Percentiles rank a stretch among this genome's conserved stretches.
phyloP scores from a whole-genome alignment of 2,113 vertebrate species.

The Pelecanoides urinatrix region DNA sequence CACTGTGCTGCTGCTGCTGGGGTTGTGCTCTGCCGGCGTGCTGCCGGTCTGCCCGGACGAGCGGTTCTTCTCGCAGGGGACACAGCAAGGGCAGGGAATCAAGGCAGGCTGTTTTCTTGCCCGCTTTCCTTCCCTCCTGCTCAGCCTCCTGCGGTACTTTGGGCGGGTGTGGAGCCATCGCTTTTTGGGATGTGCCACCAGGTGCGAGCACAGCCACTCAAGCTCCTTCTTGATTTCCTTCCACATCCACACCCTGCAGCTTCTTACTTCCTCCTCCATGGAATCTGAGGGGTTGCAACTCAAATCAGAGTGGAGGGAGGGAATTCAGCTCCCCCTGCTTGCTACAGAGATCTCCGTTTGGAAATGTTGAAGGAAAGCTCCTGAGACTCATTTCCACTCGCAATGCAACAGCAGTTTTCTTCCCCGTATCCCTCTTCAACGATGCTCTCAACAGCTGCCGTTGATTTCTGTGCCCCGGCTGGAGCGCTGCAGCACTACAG shows the following conservation, averaged over 20 bases:
- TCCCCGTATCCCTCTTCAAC: rapidly evolving
- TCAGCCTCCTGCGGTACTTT: background rate
- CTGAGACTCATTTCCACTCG: background rate
- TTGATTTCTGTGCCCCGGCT: background rate
- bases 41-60: background rate
- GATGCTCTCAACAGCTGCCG: background rate
- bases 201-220: background rate
- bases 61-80: background rate
- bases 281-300: background rate
- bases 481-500: background rate
- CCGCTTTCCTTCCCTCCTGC: background rate
- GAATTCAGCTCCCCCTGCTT: background rate
- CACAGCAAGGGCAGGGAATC: background rate
- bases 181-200: background rate
- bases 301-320: background rate
- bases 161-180: background rate
- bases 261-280: background rate
- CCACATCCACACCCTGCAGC: background rate
- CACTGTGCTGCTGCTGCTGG: rapidly evolving
- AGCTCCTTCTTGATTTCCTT: background rate
- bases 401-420: background rate
- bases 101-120: background rate
- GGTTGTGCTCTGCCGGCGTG: background rate
- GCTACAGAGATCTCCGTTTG: background rate
- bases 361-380: background rate